Evolutionary conservation across 2,888 invertebrate species (phyloP).

Genomic region (Rhagophthalmus giganteus): DNA sequence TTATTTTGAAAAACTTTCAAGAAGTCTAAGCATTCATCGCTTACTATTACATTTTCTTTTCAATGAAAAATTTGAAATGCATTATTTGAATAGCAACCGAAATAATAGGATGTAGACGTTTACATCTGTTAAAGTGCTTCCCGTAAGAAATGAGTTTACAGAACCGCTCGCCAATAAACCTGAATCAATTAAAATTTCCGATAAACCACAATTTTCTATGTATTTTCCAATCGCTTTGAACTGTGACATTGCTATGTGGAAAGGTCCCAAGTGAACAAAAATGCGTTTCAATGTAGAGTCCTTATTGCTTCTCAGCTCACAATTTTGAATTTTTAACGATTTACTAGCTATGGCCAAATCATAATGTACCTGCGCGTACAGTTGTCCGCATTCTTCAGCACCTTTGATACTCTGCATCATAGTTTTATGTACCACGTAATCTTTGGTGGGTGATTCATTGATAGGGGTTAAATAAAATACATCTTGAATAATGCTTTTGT

Average conservation of each 20-base stretch:
- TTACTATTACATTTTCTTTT: slow-evolving; percentile 7
- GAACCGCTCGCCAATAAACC: slow-evolving; percentile 16
- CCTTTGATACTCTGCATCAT: slow-evolving; percentile 21
- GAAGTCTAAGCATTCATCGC: slow-evolving; percentile 8
- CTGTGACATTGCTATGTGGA: slow-evolving; percentile 39
- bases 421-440: slow-evolving; percentile 31
- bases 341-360: slow-evolving; percentile 4
- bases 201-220: slow-evolving; percentile 32
- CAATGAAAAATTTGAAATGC: slow-evolving; percentile 10
- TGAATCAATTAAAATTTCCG: slow-evolving; percentile 10
- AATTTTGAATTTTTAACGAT: slow-evolving; percentile 1
- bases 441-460: slow-evolving; percentile 37
- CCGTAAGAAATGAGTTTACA: slow-evolving; percentile 7
- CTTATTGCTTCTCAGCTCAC: background rate
- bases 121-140: slow-evolving; percentile 11
- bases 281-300: slow-evolving; percentile 11
- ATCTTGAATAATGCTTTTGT: slow-evolving; percentile 27
- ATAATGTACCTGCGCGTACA: slow-evolving; percentile 3
- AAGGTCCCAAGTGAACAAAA: slow-evolving; percentile 40
- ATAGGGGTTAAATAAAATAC: slow-evolving; percentile 37
- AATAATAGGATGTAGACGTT: slow-evolving; percentile 19
- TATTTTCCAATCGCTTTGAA: slow-evolving; percentile 41
- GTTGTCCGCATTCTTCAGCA: slow-evolving; percentile 27
- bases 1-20: slow-evolving; percentile 26
- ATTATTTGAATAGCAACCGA: slow-evolving; percentile 14